phyloP scores from a whole-genome alignment of 2,888 invertebrate genomes.

The Ptycholaimellus sp. region DNA sequence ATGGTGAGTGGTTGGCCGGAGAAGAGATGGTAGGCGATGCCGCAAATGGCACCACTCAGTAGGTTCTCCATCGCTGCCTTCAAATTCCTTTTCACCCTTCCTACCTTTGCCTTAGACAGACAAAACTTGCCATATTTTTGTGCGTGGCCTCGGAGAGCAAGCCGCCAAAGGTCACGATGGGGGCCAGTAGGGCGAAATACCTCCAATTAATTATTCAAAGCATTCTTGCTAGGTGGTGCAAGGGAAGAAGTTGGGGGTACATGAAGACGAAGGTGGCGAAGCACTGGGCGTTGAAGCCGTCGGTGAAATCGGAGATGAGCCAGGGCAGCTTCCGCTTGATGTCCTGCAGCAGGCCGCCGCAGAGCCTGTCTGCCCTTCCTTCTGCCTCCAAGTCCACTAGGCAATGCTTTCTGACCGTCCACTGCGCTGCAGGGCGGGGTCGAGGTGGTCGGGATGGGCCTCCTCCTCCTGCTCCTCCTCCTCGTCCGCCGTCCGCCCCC shows the following conservation, averaged over 20 bases:
- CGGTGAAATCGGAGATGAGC: conserved; percentile 64
- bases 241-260: too few relatives aligned
- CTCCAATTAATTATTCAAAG: too few relatives aligned
- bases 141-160: conserved; percentile 76
- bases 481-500: too few relatives aligned
- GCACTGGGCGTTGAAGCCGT: conserved; percentile 64
- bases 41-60: too few relatives aligned
- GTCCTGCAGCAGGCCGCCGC: conserved; percentile 75
- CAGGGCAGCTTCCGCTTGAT: conserved; percentile 67
- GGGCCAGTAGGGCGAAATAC: conserved; percentile 88
- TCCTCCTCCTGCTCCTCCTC: not conserved
- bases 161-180: conserved; percentile 90
- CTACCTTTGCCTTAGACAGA: too few relatives aligned
- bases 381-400: too few relatives aligned
- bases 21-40: too few relatives aligned
- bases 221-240: too few relatives aligned
- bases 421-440: conserved; percentile 20
- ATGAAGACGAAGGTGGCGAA: conserved; percentile 87
- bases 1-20: too few relatives aligned
- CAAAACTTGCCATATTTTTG: conserved; percentile 41
- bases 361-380: conserved; percentile 33
- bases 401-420: conserved; percentile 9
- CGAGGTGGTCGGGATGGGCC: conserved; percentile 12
- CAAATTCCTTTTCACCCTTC: too few relatives aligned
- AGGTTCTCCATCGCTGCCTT: conserved; percentile 37